Evolutionary conservation across 1,140 invertebrate species (phyloP).

Genomic region (Bombus affinis): DNA sequence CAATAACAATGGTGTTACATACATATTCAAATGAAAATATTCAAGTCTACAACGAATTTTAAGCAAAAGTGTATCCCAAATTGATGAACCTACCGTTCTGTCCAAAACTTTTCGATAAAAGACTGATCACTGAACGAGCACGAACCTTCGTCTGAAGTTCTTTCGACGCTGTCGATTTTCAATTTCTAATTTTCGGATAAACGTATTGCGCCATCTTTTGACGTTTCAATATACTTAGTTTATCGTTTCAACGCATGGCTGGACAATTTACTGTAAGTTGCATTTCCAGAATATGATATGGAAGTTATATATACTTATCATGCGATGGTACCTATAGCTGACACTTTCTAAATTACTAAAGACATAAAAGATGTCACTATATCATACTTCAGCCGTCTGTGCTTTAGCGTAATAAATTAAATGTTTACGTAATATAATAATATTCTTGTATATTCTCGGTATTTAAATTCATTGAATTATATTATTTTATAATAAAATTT

Average conservation of each 20-base stretch:
- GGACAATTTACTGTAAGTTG: background rate
- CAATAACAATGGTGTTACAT: background rate
- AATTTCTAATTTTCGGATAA: too few species aligned
- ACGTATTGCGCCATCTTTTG: background rate
- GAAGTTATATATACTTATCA: background rate
- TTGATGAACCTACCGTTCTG: background rate
- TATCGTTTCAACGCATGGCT: background rate
- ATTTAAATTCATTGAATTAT: background rate
- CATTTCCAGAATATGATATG: background rate
- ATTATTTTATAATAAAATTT: background rate
- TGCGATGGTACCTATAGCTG: background rate
- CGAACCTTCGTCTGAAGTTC: background rate
- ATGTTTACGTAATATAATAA: background rate
- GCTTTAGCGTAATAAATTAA: background rate
- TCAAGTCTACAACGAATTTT: background rate
- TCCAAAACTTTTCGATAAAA: conserved; percentile 19
- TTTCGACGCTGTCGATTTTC: background rate
- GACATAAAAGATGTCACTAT: background rate
- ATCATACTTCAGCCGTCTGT: background rate
- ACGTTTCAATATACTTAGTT: background rate
- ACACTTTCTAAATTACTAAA: background rate
- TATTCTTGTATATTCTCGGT: background rate
- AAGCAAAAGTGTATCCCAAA: background rate
- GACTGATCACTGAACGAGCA: background rate
- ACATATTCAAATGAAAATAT: background rate